Evolutionary conservation across 2,888 invertebrate species (phyloP).

Genomic region (Drosophila fulvimacula): DNA sequence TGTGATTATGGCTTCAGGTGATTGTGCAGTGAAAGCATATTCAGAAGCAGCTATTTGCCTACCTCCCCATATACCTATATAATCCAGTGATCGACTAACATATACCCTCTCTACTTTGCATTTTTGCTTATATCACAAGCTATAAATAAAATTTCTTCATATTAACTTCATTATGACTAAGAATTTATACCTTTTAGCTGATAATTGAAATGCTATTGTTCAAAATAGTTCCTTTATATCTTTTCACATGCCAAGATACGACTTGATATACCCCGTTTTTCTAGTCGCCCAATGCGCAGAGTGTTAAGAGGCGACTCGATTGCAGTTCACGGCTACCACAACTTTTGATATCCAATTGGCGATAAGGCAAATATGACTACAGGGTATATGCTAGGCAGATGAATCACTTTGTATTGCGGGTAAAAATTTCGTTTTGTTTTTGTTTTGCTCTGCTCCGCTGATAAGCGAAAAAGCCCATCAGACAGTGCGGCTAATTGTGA

Average conservation of each 20-base stretch:
- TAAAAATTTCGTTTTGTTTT: neutral
- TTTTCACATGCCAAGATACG: neutral
- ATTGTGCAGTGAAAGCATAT: too few relatives aligned
- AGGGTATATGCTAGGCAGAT: slow-evolving; percentile 9
- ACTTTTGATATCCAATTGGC: slow-evolving; percentile 4
- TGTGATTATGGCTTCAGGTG: too few relatives aligned
- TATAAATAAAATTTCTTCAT: too few relatives aligned
- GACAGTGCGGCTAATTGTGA: slow-evolving; percentile 36
- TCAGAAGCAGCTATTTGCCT: too few relatives aligned
- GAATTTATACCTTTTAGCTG: too few relatives aligned
- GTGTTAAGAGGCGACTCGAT: neutral
- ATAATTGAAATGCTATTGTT: too few relatives aligned
- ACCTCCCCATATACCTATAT: too few relatives aligned
- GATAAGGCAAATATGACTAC: neutral
- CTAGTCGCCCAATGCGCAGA: neutral
- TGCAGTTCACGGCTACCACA: slow-evolving; percentile 1
- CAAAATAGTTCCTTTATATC: too few relatives aligned
- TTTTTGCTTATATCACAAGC: too few relatives aligned
- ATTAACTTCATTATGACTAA: neutral
- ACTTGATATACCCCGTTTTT: neutral
- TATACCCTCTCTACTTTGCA: neutral
- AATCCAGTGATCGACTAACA: neutral
- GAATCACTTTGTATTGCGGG: slow-evolving; percentile 12
- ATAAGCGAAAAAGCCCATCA: slow-evolving; percentile 47
- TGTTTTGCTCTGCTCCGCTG: slow-evolving; percentile 9